Percentiles rank a stretch among this genome's conserved stretches.
phyloP scores from a whole-genome alignment of 1,140 invertebrate genomes.

The Eriocheir sinensis region DNA sequence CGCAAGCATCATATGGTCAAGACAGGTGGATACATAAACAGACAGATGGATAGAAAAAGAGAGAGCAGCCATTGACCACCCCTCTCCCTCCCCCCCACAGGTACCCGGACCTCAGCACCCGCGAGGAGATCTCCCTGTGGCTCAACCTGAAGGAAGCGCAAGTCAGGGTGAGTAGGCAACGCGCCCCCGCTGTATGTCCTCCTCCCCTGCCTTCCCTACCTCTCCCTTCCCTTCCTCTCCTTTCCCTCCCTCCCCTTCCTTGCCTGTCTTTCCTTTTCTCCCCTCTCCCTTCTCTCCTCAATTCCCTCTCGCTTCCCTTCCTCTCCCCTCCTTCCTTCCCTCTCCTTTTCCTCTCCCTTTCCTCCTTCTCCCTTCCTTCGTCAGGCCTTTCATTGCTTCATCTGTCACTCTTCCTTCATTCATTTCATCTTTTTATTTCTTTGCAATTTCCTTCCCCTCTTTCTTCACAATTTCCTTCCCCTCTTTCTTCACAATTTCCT shows the following conservation, averaged over 20 bases:
- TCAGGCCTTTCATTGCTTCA: background rate
- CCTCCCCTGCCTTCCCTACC: background rate
- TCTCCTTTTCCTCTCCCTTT: background rate
- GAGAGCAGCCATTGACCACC: background rate
- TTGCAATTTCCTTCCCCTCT: background rate
- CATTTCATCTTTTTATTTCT: background rate
- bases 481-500: background rate
- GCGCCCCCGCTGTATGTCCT: background rate
- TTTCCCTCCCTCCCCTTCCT: background rate
- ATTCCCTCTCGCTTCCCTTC: background rate
- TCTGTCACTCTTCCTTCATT: background rate
- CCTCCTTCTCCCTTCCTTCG: background rate
- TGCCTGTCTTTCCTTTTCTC: background rate
- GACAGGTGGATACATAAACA: background rate
- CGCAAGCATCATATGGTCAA: background rate
- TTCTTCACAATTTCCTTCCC: background rate
- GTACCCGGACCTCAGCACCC: constrained; percentile 98
- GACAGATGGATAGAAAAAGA: background rate
- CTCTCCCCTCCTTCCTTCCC: background rate
- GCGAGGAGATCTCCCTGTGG: constrained; percentile 99
- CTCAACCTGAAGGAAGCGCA: constrained; percentile 99
- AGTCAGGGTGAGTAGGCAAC: constrained; percentile 93
- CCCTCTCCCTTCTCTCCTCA: background rate
- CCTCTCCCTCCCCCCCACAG: constrained; percentile 84
- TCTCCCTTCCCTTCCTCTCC: background rate